A percentile compares a stretch with the other conserved stretches of the same genome.
These are phyloP conservation scores for Paedocypris micromegethes DNA, from an alignment of 2,797 vertebrate genomes.

Conservation along the genomic window DNA sequence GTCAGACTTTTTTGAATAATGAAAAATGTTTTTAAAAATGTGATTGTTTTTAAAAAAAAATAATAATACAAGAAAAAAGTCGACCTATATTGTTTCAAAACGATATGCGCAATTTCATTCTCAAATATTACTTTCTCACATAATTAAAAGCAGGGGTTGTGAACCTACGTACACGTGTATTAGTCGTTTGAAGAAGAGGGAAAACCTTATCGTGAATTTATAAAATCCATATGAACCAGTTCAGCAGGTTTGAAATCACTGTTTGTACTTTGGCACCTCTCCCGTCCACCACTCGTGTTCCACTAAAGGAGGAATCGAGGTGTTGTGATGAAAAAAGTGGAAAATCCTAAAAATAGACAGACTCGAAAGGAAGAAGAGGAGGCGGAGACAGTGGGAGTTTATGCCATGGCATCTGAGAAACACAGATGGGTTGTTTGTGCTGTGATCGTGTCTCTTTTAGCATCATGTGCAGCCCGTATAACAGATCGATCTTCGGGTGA, in stretches of 20 bases:
- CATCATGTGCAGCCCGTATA: constrained; percentile 56
- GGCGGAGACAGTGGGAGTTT: background rate
- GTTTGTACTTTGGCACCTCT: constrained; percentile 58
- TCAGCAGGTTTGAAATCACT: background rate
- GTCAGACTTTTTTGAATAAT: too few species aligned
- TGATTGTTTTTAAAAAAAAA: too few species aligned
- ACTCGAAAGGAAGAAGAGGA: background rate
- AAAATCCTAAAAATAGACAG: constrained; percentile 9
- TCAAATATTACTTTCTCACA: too few species aligned
- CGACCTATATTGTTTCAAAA: too few species aligned
- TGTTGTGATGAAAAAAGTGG: constrained; percentile 53
- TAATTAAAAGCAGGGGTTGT: too few species aligned
- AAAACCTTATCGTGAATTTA: too few species aligned
- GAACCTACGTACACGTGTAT: too few species aligned
- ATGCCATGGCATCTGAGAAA: constrained; percentile 45
- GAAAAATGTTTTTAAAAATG: too few species aligned
- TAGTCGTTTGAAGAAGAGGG: too few species aligned
- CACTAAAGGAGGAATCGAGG: constrained; percentile 52
- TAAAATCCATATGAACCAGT: too few species aligned
- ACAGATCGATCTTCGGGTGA: constrained; percentile 59
- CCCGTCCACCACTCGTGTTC: constrained; percentile 57
- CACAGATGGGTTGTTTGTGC: constrained; percentile 10
- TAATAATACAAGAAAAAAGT: too few species aligned
- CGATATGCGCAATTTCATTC: too few species aligned
- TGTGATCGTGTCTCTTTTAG: constrained; percentile 46